Evolutionary conservation across 92 coral and sea anemone genomes (phyloP).

Genomic region (Metridium senile): DNA sequence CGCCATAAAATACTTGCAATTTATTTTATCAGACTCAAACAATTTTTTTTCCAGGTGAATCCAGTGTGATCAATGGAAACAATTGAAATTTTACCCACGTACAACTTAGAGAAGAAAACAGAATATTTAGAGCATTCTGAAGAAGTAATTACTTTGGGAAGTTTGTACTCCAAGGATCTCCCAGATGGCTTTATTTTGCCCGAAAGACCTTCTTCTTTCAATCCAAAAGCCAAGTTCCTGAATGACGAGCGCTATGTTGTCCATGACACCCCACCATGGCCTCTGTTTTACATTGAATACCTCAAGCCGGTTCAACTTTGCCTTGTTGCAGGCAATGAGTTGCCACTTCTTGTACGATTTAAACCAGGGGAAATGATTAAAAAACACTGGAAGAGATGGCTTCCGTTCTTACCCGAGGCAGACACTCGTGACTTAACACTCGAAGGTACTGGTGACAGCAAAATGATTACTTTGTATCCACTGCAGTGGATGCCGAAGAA

Average conservation of each 20-base stretch:
- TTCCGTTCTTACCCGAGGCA: slow-evolving; percentile 74
- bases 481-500: slow-evolving; percentile 68
- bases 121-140: not conserved
- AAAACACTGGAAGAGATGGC: slow-evolving; percentile 82
- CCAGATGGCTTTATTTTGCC: slow-evolving; percentile 74
- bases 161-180: slow-evolving; percentile 67
- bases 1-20: too few relatives aligned
- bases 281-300: slow-evolving; percentile 25
- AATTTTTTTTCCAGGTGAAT: too few relatives aligned
- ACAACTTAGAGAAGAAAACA: not conserved
- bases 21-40: too few relatives aligned
- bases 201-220: slow-evolving; percentile 72
- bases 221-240: slow-evolving; percentile 58
- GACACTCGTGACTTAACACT: slow-evolving; percentile 61
- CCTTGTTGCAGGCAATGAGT: slow-evolving; percentile 71
- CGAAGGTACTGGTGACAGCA: slow-evolving; percentile 71
- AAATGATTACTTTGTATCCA: slow-evolving; percentile 39
- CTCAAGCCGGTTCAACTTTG: slow-evolving; percentile 71
- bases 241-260: slow-evolving; percentile 70
- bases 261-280: slow-evolving; percentile 65
- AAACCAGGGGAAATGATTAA: slow-evolving; percentile 23
- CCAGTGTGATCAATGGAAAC: too few relatives aligned
- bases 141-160: slow-evolving; percentile 63
- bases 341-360: slow-evolving; percentile 56
- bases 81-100: not conserved